Evolutionary conservation across 2,888 invertebrate genomes (phyloP).

Genomic region (Melikaiella ostensackeni): DNA sequence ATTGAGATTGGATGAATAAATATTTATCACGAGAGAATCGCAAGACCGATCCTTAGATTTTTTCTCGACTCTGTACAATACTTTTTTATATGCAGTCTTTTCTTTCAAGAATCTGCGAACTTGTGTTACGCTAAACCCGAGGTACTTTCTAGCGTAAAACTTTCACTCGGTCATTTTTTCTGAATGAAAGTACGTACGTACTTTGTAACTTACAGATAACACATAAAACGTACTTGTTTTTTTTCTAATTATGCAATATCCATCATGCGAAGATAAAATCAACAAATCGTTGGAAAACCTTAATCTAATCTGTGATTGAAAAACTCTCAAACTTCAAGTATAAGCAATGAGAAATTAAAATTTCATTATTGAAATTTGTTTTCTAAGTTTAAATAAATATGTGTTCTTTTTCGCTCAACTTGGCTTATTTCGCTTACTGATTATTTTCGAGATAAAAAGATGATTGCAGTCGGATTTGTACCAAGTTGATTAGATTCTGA

Average conservation of each 20-base stretch:
- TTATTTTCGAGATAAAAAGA: neutral
- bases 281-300: neutral
- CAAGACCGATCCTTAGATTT: neutral
- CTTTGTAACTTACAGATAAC: constrained; percentile 40
- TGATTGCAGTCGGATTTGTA: neutral
- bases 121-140: constrained; percentile 16
- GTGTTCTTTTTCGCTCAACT: neutral
- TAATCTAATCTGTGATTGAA: neutral
- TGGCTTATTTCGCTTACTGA: neutral
- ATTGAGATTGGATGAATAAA: constrained; percentile 11
- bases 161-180: constrained; percentile 39
- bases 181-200: constrained; percentile 35
- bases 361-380: neutral
- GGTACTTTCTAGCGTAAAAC: constrained; percentile 39
- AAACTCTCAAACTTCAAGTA: neutral
- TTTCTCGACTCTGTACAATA: constrained; percentile 18
- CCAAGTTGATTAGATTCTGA: neutral
- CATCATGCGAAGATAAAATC: constrained; percentile 37
- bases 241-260: constrained; percentile 19
- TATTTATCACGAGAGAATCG: neutral
- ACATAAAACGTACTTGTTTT: constrained; percentile 14
- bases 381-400: neutral
- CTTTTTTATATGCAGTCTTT: constrained; percentile 10
- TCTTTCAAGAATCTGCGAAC: constrained; percentile 1
- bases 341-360: neutral